A percentile compares a stretch with the other conserved stretches of the same genome.
phyloP scores from a whole-genome alignment of 2,113 vertebrate species.

The Rhagologus leucostigma region DNA sequence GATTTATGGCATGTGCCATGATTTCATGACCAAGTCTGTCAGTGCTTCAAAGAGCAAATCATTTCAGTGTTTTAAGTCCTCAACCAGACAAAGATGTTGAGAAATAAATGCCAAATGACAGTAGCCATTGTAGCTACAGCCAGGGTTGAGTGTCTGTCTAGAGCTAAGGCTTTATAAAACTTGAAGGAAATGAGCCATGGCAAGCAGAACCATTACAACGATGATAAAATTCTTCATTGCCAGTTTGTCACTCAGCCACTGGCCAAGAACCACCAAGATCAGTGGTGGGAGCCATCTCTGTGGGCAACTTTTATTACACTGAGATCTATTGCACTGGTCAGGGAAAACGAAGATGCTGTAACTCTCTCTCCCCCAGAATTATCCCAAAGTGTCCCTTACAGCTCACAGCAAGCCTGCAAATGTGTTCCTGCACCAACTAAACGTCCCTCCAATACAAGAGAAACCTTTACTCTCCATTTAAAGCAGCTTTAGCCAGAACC shows the following conservation, averaged over 20 bases:
- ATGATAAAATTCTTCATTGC: neutral
- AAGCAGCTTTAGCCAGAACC: neutral
- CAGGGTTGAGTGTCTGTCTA: neutral
- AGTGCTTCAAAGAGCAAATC: neutral
- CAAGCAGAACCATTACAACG: neutral
- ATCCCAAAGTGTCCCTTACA: neutral
- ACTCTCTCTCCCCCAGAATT: neutral
- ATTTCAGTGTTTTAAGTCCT: neutral
- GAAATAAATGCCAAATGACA: neutral
- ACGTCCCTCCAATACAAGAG: neutral
- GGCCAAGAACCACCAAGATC: neutral
- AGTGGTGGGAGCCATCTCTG: neutral
- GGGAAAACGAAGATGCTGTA: fast-evolving
- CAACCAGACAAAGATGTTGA: neutral
- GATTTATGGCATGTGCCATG: neutral
- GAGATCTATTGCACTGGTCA: neutral
- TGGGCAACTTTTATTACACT: neutral
- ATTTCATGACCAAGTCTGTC: neutral
- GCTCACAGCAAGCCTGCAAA: neutral
- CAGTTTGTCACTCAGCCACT: neutral
- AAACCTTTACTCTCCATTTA: neutral
- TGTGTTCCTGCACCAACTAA: neutral
- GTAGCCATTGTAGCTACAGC: neutral
- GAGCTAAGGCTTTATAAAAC: neutral
- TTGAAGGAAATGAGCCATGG: neutral